Evolutionary conservation across 1,140 invertebrate genomes (phyloP).

Genomic region (Neoseiulus cucumeris): DNA sequence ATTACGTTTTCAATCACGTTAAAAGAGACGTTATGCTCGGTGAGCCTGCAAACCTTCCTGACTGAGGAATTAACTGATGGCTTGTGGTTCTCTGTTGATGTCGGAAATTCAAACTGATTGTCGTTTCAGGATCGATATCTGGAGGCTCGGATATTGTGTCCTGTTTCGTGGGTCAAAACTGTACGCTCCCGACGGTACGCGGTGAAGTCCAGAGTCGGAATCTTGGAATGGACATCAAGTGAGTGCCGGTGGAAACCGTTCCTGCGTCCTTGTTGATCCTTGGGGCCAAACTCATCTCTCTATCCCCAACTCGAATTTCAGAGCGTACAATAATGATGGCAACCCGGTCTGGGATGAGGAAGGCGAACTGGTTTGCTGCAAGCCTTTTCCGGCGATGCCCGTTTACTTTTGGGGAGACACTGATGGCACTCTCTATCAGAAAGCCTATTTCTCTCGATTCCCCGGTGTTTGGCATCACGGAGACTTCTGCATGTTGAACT

Average conservation of each 20-base stretch:
- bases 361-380: slow-evolving; percentile 38
- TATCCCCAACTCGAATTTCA: too few species aligned
- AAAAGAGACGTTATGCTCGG: slow-evolving; percentile 35
- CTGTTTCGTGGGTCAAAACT: slow-evolving; percentile 37
- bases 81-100: not conserved
- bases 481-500: slow-evolving; percentile 36
- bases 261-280: too few species aligned
- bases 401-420: slow-evolving; percentile 37
- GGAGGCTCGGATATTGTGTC: slow-evolving; percentile 40
- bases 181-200: slow-evolving; percentile 32
- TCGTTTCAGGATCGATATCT: slow-evolving; percentile 20
- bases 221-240: slow-evolving; percentile 35
- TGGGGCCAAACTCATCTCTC: slow-evolving; percentile 14
- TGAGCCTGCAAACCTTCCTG: slow-evolving; percentile 28
- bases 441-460: slow-evolving; percentile 37
- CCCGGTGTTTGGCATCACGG: slow-evolving; percentile 36
- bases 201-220: slow-evolving; percentile 37
- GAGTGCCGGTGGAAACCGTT: slow-evolving; percentile 11
- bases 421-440: slow-evolving; percentile 32
- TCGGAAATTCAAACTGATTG: too few species aligned
- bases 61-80: not conserved
- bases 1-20: slow-evolving; percentile 37
- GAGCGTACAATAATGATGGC: slow-evolving; percentile 19
- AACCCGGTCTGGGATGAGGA: slow-evolving; percentile 30
- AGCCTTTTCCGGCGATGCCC: slow-evolving; percentile 40